These are phyloP conservation scores for Sylvietta virens DNA, from an alignment of 2,113 vertebrate species.

Conservation along the genomic window DNA sequence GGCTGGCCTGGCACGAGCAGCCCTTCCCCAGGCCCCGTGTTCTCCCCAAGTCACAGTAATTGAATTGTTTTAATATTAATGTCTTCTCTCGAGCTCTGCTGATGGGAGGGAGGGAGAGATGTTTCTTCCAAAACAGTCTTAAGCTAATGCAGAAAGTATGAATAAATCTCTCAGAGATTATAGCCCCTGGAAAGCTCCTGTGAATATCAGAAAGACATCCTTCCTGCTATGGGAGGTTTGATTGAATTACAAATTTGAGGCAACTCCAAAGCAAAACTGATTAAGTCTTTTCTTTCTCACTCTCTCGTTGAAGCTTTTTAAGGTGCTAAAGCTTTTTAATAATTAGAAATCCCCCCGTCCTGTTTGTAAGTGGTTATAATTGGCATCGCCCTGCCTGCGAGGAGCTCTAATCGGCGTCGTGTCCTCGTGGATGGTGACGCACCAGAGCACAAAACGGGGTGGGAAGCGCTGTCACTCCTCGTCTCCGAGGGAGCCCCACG, in stretches of 20 bases:
- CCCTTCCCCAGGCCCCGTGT: background rate
- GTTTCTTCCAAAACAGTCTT: slow-evolving; percentile 49
- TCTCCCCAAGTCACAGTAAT: slow-evolving; percentile 2
- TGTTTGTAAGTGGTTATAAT: background rate
- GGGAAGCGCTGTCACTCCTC: background rate
- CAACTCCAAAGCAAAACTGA: slow-evolving; percentile 58
- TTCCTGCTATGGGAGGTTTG: slow-evolving; percentile 35
- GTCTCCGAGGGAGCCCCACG: rapidly evolving
- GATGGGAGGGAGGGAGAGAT: background rate
- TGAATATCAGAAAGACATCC: slow-evolving; percentile 52
- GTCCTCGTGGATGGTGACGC: background rate
- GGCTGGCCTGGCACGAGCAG: background rate
- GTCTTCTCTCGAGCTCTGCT: slow-evolving; percentile 17
- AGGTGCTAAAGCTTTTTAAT: slow-evolving; percentile 15
- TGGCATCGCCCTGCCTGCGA: background rate
- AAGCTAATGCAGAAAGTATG: slow-evolving; percentile 60
- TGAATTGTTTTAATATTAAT: slow-evolving; percentile 60
- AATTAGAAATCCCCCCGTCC: background rate
- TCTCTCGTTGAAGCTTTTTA: slow-evolving; percentile 1
- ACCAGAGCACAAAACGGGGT: background rate
- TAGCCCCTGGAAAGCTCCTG: slow-evolving; percentile 56
- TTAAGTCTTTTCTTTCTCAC: slow-evolving; percentile 50
- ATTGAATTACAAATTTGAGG: slow-evolving; percentile 65
- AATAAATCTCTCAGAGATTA: slow-evolving; percentile 66
- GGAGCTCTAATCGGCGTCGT: background rate